Conservation (phyloP, 2,888 invertebrate species). For the Sympetrum striolatum region DNA sequence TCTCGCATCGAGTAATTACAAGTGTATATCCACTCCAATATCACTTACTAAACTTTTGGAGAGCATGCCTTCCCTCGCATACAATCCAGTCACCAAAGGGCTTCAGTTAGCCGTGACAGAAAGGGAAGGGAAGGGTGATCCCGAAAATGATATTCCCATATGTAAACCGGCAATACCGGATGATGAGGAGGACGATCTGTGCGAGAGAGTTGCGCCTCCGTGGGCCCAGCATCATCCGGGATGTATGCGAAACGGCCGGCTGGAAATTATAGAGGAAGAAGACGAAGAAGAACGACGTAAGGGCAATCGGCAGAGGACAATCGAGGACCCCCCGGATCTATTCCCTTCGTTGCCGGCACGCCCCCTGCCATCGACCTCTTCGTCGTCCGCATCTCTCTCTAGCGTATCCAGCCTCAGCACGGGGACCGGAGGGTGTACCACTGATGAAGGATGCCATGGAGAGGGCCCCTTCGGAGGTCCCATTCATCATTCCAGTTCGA, state of each 20-base stretch:
- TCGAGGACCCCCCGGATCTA: background rate
- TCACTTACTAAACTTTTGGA: conserved; percentile 74
- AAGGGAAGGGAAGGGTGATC: background rate
- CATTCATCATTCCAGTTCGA: background rate
- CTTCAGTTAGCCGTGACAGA: conserved; percentile 59
- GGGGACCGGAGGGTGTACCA: background rate
- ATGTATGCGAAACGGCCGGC: conserved; percentile 12
- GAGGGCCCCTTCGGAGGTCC: background rate
- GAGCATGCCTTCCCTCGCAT: conserved; percentile 72
- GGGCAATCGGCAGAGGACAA: background rate
- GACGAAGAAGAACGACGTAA: conserved; percentile 5
- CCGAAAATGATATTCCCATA: background rate
- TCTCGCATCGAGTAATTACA: background rate
- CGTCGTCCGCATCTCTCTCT: conserved; percentile 7
- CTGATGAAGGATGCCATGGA: background rate
- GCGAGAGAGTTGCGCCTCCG: conserved; percentile 2
- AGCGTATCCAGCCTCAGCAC: conserved; percentile 33
- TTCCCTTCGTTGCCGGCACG: background rate
- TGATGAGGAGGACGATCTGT: conserved; percentile 8
- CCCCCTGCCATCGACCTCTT: conserved; percentile 8
- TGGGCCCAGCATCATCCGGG: conserved; percentile 19
- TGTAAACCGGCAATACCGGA: background rate
- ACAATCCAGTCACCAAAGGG: conserved; percentile 77
- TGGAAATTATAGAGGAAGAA: conserved; percentile 23
- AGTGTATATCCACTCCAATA: conserved; percentile 53